Conservation (phyloP, 2,113 vertebrate genomes). For the Emberiza fucata region DNA sequence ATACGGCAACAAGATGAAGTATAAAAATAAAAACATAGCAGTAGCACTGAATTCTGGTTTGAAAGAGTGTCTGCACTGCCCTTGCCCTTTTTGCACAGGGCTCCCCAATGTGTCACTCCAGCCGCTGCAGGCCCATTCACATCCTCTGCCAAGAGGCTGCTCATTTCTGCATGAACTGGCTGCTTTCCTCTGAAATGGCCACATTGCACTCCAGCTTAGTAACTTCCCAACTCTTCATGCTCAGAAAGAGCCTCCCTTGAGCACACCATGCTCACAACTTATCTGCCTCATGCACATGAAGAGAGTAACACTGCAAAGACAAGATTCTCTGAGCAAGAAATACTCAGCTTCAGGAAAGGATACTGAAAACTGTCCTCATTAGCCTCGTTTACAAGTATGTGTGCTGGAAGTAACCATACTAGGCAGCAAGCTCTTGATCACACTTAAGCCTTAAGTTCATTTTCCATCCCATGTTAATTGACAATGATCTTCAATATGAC, state of each 20-base stretch:
- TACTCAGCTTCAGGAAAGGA: background rate
- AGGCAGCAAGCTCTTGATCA: background rate
- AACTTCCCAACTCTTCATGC: fast-evolving
- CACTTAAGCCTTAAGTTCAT: background rate
- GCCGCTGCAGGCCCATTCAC: background rate
- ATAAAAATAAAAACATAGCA: background rate
- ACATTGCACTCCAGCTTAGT: background rate
- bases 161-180: background rate
- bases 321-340: background rate
- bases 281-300: background rate
- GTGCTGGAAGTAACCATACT: background rate
- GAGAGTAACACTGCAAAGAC: background rate
- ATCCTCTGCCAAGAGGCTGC: background rate
- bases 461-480: background rate
- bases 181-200: background rate
- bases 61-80: background rate
- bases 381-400: fast-evolving
- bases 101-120: background rate
- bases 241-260: background rate
- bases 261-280: background rate
- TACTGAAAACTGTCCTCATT: background rate
- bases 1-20: background rate
- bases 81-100: background rate
- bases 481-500: background rate
- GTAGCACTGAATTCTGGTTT: background rate